phyloP scores from a whole-genome alignment of 2,113 vertebrate species.

The Larimichthys polyactis region DNA sequence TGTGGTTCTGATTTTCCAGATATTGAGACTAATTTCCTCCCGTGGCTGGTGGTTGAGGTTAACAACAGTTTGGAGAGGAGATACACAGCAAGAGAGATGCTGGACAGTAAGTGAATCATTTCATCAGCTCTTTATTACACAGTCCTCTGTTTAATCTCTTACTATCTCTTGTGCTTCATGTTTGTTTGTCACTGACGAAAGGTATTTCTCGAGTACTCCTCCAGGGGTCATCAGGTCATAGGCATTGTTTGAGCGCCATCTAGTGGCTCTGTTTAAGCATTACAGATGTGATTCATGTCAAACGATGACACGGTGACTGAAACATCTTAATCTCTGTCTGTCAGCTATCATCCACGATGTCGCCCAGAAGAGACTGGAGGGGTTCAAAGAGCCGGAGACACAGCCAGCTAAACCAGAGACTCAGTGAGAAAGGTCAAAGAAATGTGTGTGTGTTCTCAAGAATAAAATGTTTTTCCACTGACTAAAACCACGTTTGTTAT shows the following conservation, averaged over 20 bases:
- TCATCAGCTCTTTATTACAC: too few relatives aligned
- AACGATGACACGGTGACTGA: neutral
- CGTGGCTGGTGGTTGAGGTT: conserved; percentile 89
- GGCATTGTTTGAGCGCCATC: conserved; percentile 40
- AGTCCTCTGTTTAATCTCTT: neutral
- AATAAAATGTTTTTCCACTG: conserved; percentile 22
- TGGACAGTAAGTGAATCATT: conserved; percentile 89
- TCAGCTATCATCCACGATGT: conserved; percentile 89
- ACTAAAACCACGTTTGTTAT: neutral
- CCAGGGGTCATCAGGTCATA: conserved; percentile 18
- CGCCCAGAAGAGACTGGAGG: conserved; percentile 75
- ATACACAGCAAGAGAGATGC: conserved; percentile 82
- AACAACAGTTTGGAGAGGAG: conserved; percentile 83
- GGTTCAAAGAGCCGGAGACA: conserved; percentile 50
- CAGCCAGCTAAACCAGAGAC: neutral
- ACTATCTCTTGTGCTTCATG: neutral
- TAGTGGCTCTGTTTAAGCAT: conserved; percentile 48
- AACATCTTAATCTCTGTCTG: conserved; percentile 50
- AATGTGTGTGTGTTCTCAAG: neutral
- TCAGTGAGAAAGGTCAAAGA: neutral
- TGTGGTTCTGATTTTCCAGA: conserved; percentile 82
- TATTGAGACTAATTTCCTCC: conserved; percentile 90
- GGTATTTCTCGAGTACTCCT: neutral
- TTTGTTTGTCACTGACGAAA: neutral
- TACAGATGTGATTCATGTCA: neutral